Conservation (phyloP, 2,797 vertebrate genomes). For the Syndactyla subalaris region DNA sequence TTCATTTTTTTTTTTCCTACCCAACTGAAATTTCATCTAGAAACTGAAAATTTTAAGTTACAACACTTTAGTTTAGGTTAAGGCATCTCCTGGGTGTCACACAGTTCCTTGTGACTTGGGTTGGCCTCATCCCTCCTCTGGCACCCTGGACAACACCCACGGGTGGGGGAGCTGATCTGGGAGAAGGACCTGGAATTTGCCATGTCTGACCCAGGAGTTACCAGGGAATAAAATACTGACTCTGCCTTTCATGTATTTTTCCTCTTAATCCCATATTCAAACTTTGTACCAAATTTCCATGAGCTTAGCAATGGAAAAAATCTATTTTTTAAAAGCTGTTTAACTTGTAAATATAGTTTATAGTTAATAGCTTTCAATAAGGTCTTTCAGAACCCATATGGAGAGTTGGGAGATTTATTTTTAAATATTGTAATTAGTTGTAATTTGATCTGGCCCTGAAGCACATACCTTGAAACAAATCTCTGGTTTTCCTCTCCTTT, state of each 20-base stretch:
- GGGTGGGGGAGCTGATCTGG: background rate
- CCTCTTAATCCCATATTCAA: background rate
- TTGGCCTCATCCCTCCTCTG: background rate
- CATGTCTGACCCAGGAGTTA: rapidly evolving
- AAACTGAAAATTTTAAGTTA: background rate
- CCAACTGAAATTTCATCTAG: background rate
- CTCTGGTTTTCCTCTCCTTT: background rate
- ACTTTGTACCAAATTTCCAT: background rate
- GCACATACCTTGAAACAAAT: background rate
- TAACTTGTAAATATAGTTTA: background rate
- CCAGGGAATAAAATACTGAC: background rate
- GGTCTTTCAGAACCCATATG: background rate
- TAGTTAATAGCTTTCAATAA: background rate
- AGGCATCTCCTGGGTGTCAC: rapidly evolving
- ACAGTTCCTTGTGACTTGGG: background rate
- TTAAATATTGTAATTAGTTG: background rate
- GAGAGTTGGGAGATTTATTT: background rate
- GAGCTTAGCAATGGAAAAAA: background rate
- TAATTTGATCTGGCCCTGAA: background rate
- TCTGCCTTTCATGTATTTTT: rapidly evolving
- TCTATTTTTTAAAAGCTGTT: background rate
- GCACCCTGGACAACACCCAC: background rate
- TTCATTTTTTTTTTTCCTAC: background rate
- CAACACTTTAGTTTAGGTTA: background rate
- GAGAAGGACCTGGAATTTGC: background rate